Conservation (phyloP, 2,797 vertebrate genomes). For the Dipus sagitta region DNA sequence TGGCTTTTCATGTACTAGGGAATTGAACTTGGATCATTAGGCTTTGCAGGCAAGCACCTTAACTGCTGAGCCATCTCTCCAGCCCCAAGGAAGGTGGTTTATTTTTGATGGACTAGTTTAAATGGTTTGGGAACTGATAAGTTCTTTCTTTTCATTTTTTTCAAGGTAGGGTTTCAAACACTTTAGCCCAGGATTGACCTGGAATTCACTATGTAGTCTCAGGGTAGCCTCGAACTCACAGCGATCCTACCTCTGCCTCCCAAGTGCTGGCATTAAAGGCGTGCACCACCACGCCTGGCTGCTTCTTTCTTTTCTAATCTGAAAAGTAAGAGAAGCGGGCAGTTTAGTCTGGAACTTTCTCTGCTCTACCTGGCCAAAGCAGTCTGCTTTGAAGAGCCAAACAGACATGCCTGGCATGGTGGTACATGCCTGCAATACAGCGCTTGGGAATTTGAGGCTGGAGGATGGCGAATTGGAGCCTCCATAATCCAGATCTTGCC, state of each 20-base stretch:
- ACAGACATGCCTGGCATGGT: not conserved
- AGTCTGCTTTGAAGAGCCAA: not conserved
- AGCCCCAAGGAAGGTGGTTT: not conserved
- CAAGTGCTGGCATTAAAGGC: too few relatives aligned
- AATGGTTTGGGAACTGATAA: conserved; percentile 25
- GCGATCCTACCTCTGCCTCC: too few relatives aligned
- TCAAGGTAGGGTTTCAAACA: too few relatives aligned
- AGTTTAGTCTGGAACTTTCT: not conserved
- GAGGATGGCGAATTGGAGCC: not conserved
- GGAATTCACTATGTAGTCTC: too few relatives aligned
- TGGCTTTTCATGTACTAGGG: too few relatives aligned
- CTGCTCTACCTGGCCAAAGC: not conserved
- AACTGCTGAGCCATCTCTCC: not conserved
- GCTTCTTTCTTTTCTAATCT: not conserved
- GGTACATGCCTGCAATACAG: not conserved
- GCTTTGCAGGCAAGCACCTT: not conserved
- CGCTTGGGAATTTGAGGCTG: not conserved
- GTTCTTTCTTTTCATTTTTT: not conserved
- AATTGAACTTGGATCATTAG: too few relatives aligned
- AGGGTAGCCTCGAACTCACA: too few relatives aligned
- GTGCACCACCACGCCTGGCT: too few relatives aligned
- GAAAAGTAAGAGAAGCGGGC: not conserved
- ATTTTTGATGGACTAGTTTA: conserved; percentile 15
- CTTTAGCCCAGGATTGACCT: too few relatives aligned
- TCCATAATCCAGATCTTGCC: not conserved